Evolutionary conservation across 1,140 invertebrate species (phyloP).

Genomic region (Brachionus asplanchnoidis): DNA sequence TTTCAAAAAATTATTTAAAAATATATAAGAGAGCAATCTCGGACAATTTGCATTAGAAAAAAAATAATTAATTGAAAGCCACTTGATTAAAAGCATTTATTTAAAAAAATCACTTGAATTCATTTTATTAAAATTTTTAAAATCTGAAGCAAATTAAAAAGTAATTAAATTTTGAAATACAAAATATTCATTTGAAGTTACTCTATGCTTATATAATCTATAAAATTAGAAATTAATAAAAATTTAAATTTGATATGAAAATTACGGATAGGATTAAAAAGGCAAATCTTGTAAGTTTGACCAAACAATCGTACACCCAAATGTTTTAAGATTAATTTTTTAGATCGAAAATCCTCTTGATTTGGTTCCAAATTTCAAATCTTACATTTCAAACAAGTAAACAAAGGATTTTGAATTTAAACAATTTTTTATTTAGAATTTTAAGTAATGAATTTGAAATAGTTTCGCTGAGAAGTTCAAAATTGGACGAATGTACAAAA

Average conservation of each 20-base stretch:
- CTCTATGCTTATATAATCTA: neutral
- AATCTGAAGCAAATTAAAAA: slow-evolving; percentile 53
- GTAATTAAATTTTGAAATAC: slow-evolving; percentile 16
- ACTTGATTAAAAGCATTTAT: too few relatives aligned
- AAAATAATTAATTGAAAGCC: too few relatives aligned
- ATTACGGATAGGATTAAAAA: neutral
- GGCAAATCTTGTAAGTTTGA: slow-evolving; percentile 26
- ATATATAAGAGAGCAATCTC: slow-evolving; percentile 43
- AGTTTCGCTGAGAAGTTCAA: slow-evolving; percentile 54
- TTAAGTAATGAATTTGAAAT: slow-evolving; percentile 50
- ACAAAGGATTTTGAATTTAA: neutral
- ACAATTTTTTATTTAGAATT: neutral
- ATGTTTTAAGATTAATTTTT: neutral
- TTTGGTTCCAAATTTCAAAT: neutral
- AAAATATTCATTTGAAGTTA: neutral
- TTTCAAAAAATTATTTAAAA: neutral
- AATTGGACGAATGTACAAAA: slow-evolving; percentile 55
- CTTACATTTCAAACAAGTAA: neutral
- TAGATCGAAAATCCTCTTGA: slow-evolving; percentile 35
- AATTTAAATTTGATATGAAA: neutral
- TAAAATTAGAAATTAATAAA: neutral
- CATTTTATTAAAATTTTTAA: slow-evolving; percentile 27
- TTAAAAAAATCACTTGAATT: too few relatives aligned
- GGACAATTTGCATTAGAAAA: slow-evolving; percentile 46
- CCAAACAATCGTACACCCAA: neutral